Base-by-base conservation (phyloP, 2,113 vertebrate species). In the Pungitius pungitius region DNA sequence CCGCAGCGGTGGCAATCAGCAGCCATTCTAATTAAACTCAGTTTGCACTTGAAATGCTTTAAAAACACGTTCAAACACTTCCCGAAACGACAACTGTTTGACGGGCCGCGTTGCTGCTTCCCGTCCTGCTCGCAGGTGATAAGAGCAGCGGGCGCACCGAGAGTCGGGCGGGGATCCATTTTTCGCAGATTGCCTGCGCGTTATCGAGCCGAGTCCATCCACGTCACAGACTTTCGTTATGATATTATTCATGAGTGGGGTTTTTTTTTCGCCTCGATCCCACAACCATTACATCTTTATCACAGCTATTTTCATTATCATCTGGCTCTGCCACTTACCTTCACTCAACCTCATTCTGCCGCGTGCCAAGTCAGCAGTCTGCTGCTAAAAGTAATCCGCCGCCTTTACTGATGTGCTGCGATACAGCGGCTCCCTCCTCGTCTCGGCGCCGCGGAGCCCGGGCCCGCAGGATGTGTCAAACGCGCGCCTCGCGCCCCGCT, bases 211-310 rank as follows among this genome's bases (percentile, higher is more conserved):
- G 17, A 86, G 81, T 83, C 82, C 55, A 55, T 84, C 79, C 82
- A 59, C 57, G 49, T 77, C 49, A 42, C 72, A 68, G 71, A 64
- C 73, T n/a, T 75, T 80, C 58, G 27, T 45, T 66, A 42, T 89
- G 82, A 91, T 88, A 86, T 86, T 86, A 86, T 87, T 85, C 84
- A 88, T 54, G 73, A 74, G 61, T 80, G 81, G n/a, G n/a, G n/a
- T n/a, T n/a, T n/a, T n/a, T 75, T 71, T 85, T 79, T 75, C 35
- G 64, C 30, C 56, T 68, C 57, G 67, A 89, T 82, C 63, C 82
- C 68, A 87, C 83, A 90, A 87, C 84, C 73, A 89, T 92, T 90
- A 91, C 81, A 78, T 89, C 90, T 92, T 91, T 91, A 92, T 92
- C 88, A 81, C 83, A 83, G 78, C 77, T 85, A 74, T 92, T 90